Evolutionary conservation across 2,113 vertebrate species (phyloP), one percentile per base, ranked within the genome.

Genomic region (Cryptotis parvus): DNA sequence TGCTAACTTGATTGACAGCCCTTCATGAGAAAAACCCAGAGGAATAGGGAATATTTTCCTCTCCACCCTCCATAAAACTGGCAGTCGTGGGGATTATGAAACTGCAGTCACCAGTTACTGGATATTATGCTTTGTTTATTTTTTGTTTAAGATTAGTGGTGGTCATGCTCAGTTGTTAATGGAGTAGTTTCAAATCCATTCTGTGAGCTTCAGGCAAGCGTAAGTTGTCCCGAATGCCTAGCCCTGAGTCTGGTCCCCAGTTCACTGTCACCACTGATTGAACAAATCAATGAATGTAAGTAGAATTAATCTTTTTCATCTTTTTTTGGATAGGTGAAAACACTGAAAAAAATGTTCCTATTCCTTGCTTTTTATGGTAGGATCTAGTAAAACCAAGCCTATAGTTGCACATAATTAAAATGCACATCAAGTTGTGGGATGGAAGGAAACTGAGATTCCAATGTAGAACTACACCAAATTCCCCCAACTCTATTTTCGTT

Each of bases 131-230:
- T 82, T 18, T 89, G 11, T 31, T 88, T 49, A 90, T 68, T 22
- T 37, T 80, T 79, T 86, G 70, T 37, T 68, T 43, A 86, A 89
- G 78, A 79, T 39, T 43, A 74, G 72, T 87, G 70, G 16, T 37
- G 22, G 29, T n/a, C 73, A 12, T 72, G 27, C 37, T 74, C 1
- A 79, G 31, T 1, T 65, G 76, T 72, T 85, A 79, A 37, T 11
- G 41, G 31, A 90, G 26, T 22, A 58, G 55, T 58, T 58, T 58
- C 24, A 18, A 58, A 18, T 80, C 58, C 55, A 72, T 15, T 85
- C 45, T 24, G 6, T 74, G 29, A 84, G 74, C 33, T 87, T 79
- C 63, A 84, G 39, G 16, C 24, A 61, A 20, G 65, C 9, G 9
- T 61, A 14, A 74, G 41, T 27, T 73, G 43, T 43, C 35, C n/a